These are phyloP conservation scores for Hypocryptadius cinnamomeus DNA, from an alignment of 2,113 vertebrate genomes.

Conservation along the genomic window DNA sequence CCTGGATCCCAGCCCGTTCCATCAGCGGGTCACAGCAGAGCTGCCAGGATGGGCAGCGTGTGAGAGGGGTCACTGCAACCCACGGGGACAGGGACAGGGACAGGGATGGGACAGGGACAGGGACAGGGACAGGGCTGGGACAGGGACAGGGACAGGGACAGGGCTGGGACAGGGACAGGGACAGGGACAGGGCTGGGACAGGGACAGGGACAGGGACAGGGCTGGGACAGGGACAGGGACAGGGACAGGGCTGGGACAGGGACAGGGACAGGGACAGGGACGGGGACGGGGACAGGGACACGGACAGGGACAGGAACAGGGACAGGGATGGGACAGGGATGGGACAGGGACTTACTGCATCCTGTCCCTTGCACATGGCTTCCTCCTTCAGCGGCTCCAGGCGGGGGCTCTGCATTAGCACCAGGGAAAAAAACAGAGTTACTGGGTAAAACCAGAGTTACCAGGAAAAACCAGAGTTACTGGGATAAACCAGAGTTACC, in stretches of 20 bases:
- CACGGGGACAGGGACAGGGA: background rate
- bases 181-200: constrained; percentile 50
- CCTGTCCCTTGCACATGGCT: constrained; percentile 68
- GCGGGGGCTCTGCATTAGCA: constrained; percentile 73
- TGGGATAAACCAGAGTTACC: background rate
- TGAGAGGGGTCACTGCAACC: background rate
- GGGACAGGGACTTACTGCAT: constrained; percentile 75
- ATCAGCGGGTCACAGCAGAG: background rate
- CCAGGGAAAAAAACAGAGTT: background rate
- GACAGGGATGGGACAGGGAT: background rate
- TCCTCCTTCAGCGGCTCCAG: constrained; percentile 87
- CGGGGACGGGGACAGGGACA: background rate
- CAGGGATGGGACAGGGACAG: background rate
- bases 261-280: constrained; percentile 49
- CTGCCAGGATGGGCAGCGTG: background rate
- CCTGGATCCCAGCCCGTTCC: background rate
- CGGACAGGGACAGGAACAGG: constrained; percentile 49
- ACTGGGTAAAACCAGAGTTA: background rate
- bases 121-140: background rate
- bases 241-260: background rate
- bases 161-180: background rate
- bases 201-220: no score
- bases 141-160: background rate
- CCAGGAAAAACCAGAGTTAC: background rate
- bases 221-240: background rate